Percentiles rank a stretch among this genome's conserved stretches.
Evolutionary conservation across 2,888 invertebrate genomes (phyloP).

Genomic region (Chymomyza amoena): DNA sequence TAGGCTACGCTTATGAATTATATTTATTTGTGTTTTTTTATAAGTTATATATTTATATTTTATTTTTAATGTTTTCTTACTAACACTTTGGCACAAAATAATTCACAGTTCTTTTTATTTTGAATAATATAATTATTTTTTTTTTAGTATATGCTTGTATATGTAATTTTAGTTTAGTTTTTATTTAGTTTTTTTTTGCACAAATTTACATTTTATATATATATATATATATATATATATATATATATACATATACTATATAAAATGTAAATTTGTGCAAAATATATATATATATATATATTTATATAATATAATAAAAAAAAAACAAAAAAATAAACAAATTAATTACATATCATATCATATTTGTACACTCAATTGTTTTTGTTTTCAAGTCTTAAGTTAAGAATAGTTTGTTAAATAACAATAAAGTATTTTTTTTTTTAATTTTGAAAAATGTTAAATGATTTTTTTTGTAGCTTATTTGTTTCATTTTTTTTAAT

Average conservation of each 20-base stretch:
- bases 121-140: background rate
- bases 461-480: background rate
- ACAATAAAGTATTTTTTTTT: background rate
- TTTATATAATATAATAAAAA: background rate
- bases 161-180: background rate
- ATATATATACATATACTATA: background rate
- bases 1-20: background rate
- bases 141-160: background rate
- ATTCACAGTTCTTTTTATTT: constrained; percentile 8
- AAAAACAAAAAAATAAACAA: background rate
- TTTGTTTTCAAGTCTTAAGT: background rate
- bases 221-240: background rate
- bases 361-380: background rate
- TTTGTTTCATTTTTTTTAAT: background rate
- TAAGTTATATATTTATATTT: background rate
- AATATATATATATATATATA: background rate
- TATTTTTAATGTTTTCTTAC: background rate
- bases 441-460: background rate
- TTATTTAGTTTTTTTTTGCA: background rate
- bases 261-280: too few relatives aligned
- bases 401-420: background rate
- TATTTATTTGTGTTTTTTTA: background rate
- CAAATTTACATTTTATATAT: background rate
- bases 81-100: constrained; percentile 8
- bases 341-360: background rate